phyloP scores from a whole-genome alignment of 2,888 invertebrate species.

The Rutpela maculata region DNA sequence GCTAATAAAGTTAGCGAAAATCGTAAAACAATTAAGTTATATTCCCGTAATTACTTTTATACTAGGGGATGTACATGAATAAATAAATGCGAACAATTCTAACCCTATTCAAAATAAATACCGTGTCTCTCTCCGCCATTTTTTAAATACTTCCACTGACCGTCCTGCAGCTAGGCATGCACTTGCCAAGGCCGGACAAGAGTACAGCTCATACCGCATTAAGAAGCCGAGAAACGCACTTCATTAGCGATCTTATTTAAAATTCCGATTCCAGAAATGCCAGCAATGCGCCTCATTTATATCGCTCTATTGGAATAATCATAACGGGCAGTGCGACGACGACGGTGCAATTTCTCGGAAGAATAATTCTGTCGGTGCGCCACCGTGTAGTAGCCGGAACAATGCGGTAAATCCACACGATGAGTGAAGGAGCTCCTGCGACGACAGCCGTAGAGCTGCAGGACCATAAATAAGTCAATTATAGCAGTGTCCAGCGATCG shows the following conservation, averaged over 20 bases:
- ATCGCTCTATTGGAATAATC: slow-evolving; percentile 9
- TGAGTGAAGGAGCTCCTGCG: slow-evolving; percentile 9
- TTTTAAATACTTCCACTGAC: not conserved
- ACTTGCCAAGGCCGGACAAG: not conserved
- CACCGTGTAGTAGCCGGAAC: slow-evolving; percentile 18
- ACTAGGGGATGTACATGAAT: no score
- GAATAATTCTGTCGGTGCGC: slow-evolving; percentile 17
- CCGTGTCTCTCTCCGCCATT: not conserved
- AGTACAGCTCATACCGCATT: slow-evolving; percentile 18
- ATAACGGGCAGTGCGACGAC: not conserved
- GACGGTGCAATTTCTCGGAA: not conserved
- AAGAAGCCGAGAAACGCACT: slow-evolving; percentile 18
- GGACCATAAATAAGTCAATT: slow-evolving; percentile 36
- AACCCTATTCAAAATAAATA: not conserved
- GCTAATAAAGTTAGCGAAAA: no score
- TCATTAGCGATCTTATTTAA: slow-evolving; percentile 30
- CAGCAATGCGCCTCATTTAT: slow-evolving; percentile 26
- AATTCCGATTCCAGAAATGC: slow-evolving; percentile 19
- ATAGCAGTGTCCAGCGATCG: slow-evolving; percentile 11
- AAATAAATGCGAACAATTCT: not conserved
- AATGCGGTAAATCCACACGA: slow-evolving; percentile 3
- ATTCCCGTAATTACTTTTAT: no score
- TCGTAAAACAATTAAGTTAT: no score
- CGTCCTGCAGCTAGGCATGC: not conserved
- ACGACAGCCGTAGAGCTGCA: slow-evolving; percentile 25